These are phyloP conservation scores for Rhopalosiphum nymphaeae DNA, from an alignment of 2,888 invertebrate genomes.

Conservation along the genomic window DNA sequence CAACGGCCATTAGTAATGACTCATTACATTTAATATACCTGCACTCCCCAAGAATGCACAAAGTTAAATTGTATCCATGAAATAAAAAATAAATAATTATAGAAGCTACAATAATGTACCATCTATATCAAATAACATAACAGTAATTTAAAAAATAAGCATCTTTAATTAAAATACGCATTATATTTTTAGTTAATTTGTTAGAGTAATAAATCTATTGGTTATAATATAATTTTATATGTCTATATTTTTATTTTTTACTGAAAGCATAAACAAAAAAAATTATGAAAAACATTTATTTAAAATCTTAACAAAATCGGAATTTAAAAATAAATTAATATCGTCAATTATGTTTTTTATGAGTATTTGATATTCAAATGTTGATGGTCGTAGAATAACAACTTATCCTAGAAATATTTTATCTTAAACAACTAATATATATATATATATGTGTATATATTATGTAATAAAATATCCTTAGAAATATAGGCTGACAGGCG, in stretches of 20 bases:
- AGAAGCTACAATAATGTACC: neutral
- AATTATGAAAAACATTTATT: too few species aligned
- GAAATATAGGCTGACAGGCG: neutral
- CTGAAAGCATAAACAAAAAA: too few species aligned
- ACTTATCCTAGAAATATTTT: neutral
- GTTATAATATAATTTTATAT: neutral
- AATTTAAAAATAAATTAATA: neutral
- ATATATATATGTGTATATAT: neutral
- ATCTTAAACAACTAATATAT: neutral
- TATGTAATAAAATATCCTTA: neutral
- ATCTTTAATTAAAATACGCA: neutral
- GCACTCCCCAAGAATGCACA: neutral
- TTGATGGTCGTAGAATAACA: neutral
- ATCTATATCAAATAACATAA: neutral
- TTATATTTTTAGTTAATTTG: neutral
- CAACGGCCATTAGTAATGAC: neutral
- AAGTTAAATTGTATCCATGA: slow-evolving; percentile 7
- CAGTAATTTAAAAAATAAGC: neutral
- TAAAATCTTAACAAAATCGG: too few species aligned
- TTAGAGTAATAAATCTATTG: neutral
- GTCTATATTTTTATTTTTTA: too few species aligned
- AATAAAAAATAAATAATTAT: neutral
- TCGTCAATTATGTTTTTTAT: neutral
- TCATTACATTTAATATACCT: neutral
- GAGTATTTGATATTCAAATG: neutral